These are phyloP conservation scores for Zelostemma sp. DNA, from an alignment of 1,140 invertebrate species.

Conservation along the genomic window DNA sequence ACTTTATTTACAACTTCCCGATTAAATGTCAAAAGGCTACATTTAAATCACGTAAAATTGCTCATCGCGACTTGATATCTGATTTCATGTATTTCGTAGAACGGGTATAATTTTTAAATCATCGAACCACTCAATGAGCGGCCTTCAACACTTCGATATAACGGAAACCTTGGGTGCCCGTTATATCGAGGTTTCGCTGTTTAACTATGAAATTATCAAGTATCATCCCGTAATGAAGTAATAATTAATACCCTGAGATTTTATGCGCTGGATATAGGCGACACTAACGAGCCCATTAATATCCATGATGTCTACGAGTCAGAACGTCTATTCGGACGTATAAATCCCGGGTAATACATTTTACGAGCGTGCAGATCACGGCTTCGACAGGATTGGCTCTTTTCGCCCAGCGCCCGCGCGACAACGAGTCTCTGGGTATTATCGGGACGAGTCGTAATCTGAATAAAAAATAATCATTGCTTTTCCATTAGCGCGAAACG, in stretches of 20 bases:
- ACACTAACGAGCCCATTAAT: conserved; percentile 54
- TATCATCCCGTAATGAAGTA: conserved; percentile 20
- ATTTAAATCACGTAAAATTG: too few species aligned
- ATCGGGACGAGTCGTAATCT: background rate
- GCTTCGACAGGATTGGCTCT: background rate
- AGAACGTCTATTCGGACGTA: conserved; percentile 4
- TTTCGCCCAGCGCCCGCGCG: background rate
- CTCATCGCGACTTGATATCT: too few species aligned
- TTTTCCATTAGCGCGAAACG: conserved; percentile 8
- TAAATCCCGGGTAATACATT: conserved; percentile 13
- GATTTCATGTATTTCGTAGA: too few species aligned
- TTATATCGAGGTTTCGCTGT: too few species aligned
- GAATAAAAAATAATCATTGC: conserved; percentile 4
- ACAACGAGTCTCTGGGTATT: conserved; percentile 2
- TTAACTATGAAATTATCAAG: background rate
- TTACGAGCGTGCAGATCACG: conserved; percentile 10
- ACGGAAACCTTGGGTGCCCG: too few species aligned
- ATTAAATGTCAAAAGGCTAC: too few species aligned
- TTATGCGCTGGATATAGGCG: conserved; percentile 48
- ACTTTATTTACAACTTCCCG: too few species aligned
- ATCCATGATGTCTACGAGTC: conserved; percentile 11
- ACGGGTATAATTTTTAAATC: too few species aligned
- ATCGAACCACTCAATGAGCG: too few species aligned
- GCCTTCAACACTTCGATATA: too few species aligned
- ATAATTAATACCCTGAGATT: conserved; percentile 51